Percentiles rank a stretch among this genome's conserved stretches.
Evolutionary conservation across 2,888 invertebrate species (phyloP).

Genomic region (Barypeithes pellucidus): DNA sequence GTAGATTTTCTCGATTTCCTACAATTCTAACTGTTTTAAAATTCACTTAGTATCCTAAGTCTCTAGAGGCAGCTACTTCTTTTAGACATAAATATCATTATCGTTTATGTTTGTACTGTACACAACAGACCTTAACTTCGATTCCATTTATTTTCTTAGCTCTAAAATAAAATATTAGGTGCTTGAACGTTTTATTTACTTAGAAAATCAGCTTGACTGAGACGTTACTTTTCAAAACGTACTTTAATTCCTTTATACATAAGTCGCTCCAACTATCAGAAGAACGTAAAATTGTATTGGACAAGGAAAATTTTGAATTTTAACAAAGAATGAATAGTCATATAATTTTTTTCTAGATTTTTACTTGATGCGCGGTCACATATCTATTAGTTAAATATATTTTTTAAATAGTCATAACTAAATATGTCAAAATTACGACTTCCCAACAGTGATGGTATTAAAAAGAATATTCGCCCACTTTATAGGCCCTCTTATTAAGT

Average conservation of each 20-base stretch:
- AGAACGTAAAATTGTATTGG: too few relatives aligned
- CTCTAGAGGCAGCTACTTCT: not conserved
- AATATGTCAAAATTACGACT: too few relatives aligned
- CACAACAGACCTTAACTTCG: not conserved
- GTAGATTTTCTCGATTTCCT: not conserved
- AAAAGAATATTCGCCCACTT: too few relatives aligned
- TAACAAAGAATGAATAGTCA: too few relatives aligned
- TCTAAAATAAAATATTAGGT: conserved; percentile 2
- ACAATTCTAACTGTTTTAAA: not conserved
- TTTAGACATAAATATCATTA: conserved; percentile 12
- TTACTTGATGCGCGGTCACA: too few relatives aligned
- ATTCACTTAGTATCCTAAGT: not conserved
- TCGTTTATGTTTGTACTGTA: not conserved
- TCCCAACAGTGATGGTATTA: too few relatives aligned
- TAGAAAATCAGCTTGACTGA: not conserved
- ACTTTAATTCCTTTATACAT: not conserved
- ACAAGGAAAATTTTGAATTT: too few relatives aligned
- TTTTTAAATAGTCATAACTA: too few relatives aligned
- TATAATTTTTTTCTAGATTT: too few relatives aligned
- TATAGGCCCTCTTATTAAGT: too few relatives aligned
- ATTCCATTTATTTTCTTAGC: not conserved
- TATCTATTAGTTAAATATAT: too few relatives aligned
- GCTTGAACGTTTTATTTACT: not conserved
- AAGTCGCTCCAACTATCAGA: too few relatives aligned
- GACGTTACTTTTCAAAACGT: not conserved